Evolutionary conservation across 2,113 vertebrate genomes (phyloP).

Genomic region (Dipodomys merriami): DNA sequence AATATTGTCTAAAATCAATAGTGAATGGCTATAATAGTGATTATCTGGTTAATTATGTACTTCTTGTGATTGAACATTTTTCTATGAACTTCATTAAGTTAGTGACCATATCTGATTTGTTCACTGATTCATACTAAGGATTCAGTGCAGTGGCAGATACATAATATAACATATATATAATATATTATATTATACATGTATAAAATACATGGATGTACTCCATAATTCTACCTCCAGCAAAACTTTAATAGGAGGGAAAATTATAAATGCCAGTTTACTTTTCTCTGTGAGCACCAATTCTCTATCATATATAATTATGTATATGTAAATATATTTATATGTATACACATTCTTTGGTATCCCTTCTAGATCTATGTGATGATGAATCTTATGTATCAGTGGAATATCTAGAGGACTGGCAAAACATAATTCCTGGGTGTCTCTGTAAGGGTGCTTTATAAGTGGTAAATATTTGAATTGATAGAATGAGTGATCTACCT

Average conservation of each 20-base stretch:
- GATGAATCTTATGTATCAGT: background rate
- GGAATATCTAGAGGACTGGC: background rate
- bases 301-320: background rate
- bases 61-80: background rate
- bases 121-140: background rate
- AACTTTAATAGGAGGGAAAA: background rate
- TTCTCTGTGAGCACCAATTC: background rate
- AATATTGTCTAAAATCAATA: background rate
- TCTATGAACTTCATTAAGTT: background rate
- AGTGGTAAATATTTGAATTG: background rate
- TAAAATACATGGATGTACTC: background rate
- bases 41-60: background rate
- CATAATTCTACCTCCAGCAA: background rate
- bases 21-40: background rate
- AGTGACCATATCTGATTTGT: background rate
- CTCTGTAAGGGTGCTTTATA: background rate
- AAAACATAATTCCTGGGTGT: background rate
- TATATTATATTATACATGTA: background rate
- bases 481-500: background rate
- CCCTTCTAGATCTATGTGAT: background rate
- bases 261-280: too few relatives aligned
- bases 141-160: background rate
- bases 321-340: background rate
- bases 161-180: background rate
- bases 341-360: background rate